These are phyloP conservation scores for Euphydryas editha DNA, from an alignment of 2,888 invertebrate genomes.

Conservation along the genomic window DNA sequence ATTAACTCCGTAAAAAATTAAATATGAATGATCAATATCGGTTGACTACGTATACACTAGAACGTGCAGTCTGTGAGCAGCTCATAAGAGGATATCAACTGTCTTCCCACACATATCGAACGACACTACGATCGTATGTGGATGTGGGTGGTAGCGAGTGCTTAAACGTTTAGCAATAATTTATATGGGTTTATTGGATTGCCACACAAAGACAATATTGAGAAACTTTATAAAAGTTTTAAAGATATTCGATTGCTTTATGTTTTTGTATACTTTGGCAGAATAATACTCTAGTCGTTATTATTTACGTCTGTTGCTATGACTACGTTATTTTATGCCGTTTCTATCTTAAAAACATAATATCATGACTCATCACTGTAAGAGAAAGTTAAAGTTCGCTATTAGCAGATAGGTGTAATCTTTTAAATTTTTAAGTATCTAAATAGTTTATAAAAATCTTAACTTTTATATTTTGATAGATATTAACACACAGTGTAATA, in stretches of 20 bases:
- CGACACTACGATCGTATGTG: not conserved
- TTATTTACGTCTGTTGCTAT: not conserved
- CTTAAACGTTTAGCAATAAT: constrained; percentile 20
- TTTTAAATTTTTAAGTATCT: too few species aligned
- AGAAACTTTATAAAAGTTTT: constrained; percentile 8
- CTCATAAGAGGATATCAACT: not conserved
- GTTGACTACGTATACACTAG: too few species aligned
- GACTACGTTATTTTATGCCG: not conserved
- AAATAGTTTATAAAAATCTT: too few species aligned
- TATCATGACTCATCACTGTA: too few species aligned
- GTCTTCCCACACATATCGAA: constrained; percentile 8
- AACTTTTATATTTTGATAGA: too few species aligned
- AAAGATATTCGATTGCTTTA: not conserved
- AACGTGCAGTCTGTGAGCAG: too few species aligned
- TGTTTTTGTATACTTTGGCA: not conserved
- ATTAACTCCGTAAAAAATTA: too few species aligned
- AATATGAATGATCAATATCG: too few species aligned
- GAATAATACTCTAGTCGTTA: not conserved
- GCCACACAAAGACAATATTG: constrained; percentile 12
- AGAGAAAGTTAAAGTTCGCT: too few species aligned
- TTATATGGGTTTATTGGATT: constrained; percentile 16
- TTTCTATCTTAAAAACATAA: not conserved
- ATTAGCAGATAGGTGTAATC: too few species aligned
- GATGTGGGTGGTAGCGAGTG: constrained; percentile 22
- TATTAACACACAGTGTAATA: too few species aligned